Evolutionary conservation across 2,888 invertebrate genomes (phyloP), one percentile per base, ranked within the genome.

Genomic region (Phalangium opilio): DNA sequence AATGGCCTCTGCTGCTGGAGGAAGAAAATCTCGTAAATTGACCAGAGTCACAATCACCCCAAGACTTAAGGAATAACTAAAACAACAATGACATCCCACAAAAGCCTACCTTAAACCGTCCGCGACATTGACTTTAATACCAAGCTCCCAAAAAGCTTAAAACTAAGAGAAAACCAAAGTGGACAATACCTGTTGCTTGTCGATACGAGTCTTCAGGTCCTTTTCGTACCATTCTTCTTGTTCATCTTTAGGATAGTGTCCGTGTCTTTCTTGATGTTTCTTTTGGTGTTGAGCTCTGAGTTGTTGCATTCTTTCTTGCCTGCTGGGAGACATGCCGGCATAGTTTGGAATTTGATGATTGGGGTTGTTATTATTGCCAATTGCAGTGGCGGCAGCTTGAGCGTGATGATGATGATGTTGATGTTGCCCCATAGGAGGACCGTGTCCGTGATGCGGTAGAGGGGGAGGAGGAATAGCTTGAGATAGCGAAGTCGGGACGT

Each of bases 221-320:
- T 52, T 50, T 18, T 52, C 51, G 34, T 52, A 52, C 18, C 42
- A 50, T 19, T 52, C 50, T 41, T 64, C 64, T 19, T 68, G 61
- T 39, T 74, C 74, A 38, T 75, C 75, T 3, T 68, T 62, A 2
- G 74, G 74, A 59, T 76, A 76, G 47, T 73, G 72, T 1, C 75
- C 73, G 47, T 74, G 72, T 42, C 76, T 63, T 58, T 74, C 73
- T 15, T 68, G 68, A 60, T 76, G 73, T 39, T 72, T 64, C 36
- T 73, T 70, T 58, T 76, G 75, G 55, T 75, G 74, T 54, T 72
- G 67, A 2, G 67, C 63, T 32, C 73, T 58, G 48, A 73, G 59
- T 52, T 70, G 69, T 55, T 71, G 70, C 49, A 73, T 71, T 48
- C 69, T 62, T 52, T 72, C 71, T 8, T 64, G 63, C 8, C 55